Evolutionary conservation across 2,797 vertebrate genomes (phyloP).

Genomic region (Erethizon dorsatum): DNA sequence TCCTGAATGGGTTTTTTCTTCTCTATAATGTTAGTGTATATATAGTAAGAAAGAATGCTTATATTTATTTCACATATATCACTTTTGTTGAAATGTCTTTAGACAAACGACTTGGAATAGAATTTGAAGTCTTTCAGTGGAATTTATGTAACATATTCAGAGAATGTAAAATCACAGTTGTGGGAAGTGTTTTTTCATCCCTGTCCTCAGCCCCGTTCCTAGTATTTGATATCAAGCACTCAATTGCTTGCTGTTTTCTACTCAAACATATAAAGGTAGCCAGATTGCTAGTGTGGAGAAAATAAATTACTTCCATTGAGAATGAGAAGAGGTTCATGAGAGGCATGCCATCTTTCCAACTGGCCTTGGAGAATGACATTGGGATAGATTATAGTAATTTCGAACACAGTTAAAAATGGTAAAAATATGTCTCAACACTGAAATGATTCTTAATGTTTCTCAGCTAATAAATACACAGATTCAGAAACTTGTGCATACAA

Average conservation of each 20-base stretch:
- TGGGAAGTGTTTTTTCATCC: not conserved
- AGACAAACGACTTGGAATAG: not conserved
- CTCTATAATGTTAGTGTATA: not conserved
- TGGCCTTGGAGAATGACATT: not conserved
- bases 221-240: not conserved
- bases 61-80: conserved; percentile 50
- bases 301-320: not conserved
- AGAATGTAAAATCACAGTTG: not conserved
- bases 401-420: conserved; percentile 50
- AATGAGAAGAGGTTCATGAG: conserved; percentile 14
- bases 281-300: not conserved
- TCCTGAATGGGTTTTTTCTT: not conserved
- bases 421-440: not conserved
- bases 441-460: conserved; percentile 18
- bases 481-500: not conserved
- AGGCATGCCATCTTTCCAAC: not conserved
- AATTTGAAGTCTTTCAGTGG: not conserved
- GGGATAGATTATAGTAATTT: not conserved
- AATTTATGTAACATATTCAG: conserved; percentile 19
- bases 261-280: not conserved
- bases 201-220: not conserved
- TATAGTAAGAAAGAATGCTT: not conserved
- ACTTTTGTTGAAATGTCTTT: conserved; percentile 18
- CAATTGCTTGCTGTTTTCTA: not conserved
- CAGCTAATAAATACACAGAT: not conserved